Evolutionary conservation across 2,888 invertebrate genomes (phyloP).

Genomic region (Macrophya annulata): DNA sequence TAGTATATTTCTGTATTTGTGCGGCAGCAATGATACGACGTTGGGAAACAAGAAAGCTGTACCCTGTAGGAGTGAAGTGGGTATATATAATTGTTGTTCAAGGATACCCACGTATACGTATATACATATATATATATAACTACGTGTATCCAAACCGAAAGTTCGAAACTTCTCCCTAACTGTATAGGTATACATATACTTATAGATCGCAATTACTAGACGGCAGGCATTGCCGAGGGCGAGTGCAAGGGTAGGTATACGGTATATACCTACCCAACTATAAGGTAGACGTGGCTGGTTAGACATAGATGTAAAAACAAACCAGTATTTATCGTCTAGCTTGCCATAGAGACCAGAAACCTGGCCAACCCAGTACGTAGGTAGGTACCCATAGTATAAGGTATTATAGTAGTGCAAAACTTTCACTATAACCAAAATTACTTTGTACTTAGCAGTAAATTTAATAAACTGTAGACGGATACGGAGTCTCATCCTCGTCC

Average conservation of each 20-base stretch:
- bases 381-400: not conserved
- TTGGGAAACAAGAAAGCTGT: not conserved
- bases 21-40: not conserved
- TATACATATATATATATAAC: not conserved
- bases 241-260: slow-evolving; percentile 6
- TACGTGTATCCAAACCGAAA: slow-evolving; percentile 31
- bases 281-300: slow-evolving; percentile 36
- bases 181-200: not conserved
- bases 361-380: slow-evolving; percentile 43
- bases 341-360: slow-evolving; percentile 9
- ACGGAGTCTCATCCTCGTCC: not conserved
- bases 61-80: not conserved
- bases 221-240: not conserved
- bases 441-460: slow-evolving; percentile 43
- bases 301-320: slow-evolving; percentile 51
- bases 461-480: slow-evolving; percentile 12
- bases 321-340: slow-evolving; percentile 62
- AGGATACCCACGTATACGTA: not conserved
- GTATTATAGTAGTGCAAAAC: slow-evolving; percentile 64
- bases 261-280: not conserved
- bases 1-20: not conserved
- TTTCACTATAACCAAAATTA: slow-evolving; percentile 73
- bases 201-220: slow-evolving; percentile 51
- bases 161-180: slow-evolving; percentile 20
- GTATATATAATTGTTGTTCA: slow-evolving; percentile 23